phyloP scores from a whole-genome alignment of 2,888 invertebrate species.

The Trimorus sp. region DNA sequence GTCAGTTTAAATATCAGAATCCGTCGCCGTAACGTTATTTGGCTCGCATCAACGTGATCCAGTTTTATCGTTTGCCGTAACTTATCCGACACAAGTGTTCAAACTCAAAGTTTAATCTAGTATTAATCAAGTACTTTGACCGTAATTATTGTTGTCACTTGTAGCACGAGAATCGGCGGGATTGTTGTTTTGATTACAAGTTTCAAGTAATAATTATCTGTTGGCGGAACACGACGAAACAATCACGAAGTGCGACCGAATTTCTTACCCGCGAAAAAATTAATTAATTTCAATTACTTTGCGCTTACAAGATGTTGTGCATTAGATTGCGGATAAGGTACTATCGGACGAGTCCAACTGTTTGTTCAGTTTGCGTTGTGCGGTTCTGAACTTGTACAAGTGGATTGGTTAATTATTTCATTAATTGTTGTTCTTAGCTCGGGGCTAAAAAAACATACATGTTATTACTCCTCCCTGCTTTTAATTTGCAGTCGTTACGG shows the following conservation, averaged over 20 bases:
- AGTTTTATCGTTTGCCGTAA: slow-evolving; percentile 25
- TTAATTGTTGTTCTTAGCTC: too few relatives aligned
- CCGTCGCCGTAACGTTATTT: slow-evolving; percentile 12
- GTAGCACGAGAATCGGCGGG: neutral
- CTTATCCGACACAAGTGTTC: slow-evolving; percentile 25
- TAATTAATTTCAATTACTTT: slow-evolving; percentile 4
- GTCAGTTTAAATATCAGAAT: slow-evolving; percentile 35
- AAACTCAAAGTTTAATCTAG: slow-evolving; percentile 24
- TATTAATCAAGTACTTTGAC: slow-evolving; percentile 34
- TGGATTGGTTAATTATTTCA: too few relatives aligned
- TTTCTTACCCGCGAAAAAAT: slow-evolving; percentile 1
- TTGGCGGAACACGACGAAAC: slow-evolving; percentile 3
- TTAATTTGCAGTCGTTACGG: too few relatives aligned
- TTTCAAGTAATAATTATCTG: slow-evolving; percentile 22
- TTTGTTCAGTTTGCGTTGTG: too few relatives aligned
- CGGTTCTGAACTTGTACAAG: too few relatives aligned
- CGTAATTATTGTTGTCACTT: slow-evolving; percentile 33
- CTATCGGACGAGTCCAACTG: too few relatives aligned
- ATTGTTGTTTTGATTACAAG: slow-evolving; percentile 26
- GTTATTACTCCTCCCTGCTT: too few relatives aligned
- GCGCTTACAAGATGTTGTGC: slow-evolving; percentile 2
- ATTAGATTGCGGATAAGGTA: too few relatives aligned
- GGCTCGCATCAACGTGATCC: slow-evolving; percentile 20
- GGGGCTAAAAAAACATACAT: too few relatives aligned
- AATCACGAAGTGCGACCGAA: neutral